These are phyloP conservation scores for Drosophila repleta DNA, from an alignment of 1,140 invertebrate genomes.

Conservation along the genomic window DNA sequence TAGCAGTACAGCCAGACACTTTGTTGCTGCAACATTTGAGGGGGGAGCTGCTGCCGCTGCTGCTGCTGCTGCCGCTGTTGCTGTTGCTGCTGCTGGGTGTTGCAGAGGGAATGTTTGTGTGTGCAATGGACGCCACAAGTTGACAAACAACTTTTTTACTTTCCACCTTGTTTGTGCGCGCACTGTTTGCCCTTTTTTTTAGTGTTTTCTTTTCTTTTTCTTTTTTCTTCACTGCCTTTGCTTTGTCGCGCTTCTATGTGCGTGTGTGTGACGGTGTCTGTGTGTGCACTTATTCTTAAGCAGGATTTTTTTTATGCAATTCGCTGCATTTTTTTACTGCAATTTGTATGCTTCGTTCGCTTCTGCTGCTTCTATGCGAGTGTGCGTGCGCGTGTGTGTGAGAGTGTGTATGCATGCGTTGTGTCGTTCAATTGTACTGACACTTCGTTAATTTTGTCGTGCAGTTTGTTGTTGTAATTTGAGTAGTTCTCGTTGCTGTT, in stretches of 20 bases:
- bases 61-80: not conserved
- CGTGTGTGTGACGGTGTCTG: conserved; percentile 21
- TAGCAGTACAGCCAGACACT: conserved; percentile 74
- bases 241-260: conserved; percentile 49
- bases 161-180: conserved; percentile 60
- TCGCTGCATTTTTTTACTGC: conserved; percentile 42
- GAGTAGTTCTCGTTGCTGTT: conserved; percentile 32
- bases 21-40: conserved; percentile 76
- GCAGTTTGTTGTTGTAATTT: conserved; percentile 34
- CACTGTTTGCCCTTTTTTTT: conserved; percentile 52
- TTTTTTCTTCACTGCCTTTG: too few relatives aligned
- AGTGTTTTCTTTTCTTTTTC: conserved; percentile 27
- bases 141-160: conserved; percentile 84
- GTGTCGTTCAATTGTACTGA: conserved; percentile 53
- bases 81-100: not conserved
- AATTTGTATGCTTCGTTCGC: conserved; percentile 20
- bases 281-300: conserved; percentile 57
- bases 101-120: conserved; percentile 3
- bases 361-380: conserved; percentile 1
- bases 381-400: conserved; percentile 20
- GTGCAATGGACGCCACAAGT: conserved; percentile 73
- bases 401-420: conserved; percentile 25
- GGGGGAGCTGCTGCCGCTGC: too few relatives aligned
- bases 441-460: conserved; percentile 65
- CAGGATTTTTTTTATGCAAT: conserved; percentile 58